Evolutionary conservation across 2,888 invertebrate species (phyloP).

Genomic region (Microctonus aethiopoides): DNA sequence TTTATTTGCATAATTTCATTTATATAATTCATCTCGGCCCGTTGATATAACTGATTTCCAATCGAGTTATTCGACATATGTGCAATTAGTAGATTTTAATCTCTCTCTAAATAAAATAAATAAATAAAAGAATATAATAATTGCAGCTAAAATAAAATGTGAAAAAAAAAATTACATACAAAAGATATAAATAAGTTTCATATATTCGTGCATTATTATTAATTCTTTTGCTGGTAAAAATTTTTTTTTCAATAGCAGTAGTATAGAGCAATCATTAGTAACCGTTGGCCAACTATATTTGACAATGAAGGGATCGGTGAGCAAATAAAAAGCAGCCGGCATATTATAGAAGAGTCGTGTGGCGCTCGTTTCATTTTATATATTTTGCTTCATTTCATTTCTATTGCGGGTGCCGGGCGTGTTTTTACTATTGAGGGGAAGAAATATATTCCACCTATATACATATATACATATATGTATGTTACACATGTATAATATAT

Average conservation of each 20-base stretch:
- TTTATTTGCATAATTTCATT: not conserved
- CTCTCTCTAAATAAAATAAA: too few relatives aligned
- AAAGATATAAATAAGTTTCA: not conserved
- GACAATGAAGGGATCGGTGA: slow-evolving; percentile 23
- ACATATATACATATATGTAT: not conserved
- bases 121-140: too few relatives aligned
- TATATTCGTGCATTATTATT: not conserved
- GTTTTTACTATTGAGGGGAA: slow-evolving; percentile 28
- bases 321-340: slow-evolving; percentile 26
- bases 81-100: slow-evolving; percentile 8
- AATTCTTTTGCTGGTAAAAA: not conserved
- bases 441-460: not conserved
- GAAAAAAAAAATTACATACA: slow-evolving; percentile 5
- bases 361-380: slow-evolving; percentile 32
- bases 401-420: slow-evolving; percentile 42
- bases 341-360: slow-evolving; percentile 24
- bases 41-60: not conserved
- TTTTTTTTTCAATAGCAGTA: slow-evolving; percentile 6
- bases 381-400: slow-evolving; percentile 43
- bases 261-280: slow-evolving; percentile 32
- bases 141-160: too few relatives aligned
- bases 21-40: not conserved
- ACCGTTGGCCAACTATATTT: slow-evolving; percentile 28
- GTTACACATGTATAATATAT: not conserved
- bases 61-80: not conserved